Conservation (phyloP, 2,113 vertebrate genomes). For the Desmodus rotundus region DNA sequence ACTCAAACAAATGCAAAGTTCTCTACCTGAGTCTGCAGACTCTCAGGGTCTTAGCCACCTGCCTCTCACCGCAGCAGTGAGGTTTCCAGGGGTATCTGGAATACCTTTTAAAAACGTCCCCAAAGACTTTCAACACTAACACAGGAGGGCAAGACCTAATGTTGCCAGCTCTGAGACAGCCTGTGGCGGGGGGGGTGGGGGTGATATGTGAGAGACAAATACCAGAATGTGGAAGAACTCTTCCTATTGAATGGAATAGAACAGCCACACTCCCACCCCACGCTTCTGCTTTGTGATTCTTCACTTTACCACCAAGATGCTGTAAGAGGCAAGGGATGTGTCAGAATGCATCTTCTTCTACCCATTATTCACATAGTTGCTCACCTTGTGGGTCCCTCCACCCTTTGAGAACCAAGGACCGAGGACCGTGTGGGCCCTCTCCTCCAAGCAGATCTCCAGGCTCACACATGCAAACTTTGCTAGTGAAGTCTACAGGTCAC, state of each 20-base stretch:
- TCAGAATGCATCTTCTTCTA: neutral
- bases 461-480: neutral
- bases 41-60: neutral
- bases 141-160: neutral
- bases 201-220: neutral
- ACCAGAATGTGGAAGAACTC: neutral
- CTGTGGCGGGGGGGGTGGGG: accelerated
- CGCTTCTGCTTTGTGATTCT: neutral
- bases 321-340: neutral
- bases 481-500: neutral
- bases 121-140: neutral
- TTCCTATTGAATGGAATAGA: neutral
- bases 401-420: neutral
- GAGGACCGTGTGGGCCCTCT: accelerated
- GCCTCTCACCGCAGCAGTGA: neutral
- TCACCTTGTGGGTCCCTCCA: neutral
- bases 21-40: neutral
- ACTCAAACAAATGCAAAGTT: neutral
- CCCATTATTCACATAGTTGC: neutral
- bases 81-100: neutral
- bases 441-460: neutral
- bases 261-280: neutral
- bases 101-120: neutral
- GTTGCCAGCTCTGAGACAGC: neutral
- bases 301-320: neutral